Base-by-base conservation (phyloP, 1,140 invertebrate genomes). In the Camponotus pennsylvanicus region DNA sequence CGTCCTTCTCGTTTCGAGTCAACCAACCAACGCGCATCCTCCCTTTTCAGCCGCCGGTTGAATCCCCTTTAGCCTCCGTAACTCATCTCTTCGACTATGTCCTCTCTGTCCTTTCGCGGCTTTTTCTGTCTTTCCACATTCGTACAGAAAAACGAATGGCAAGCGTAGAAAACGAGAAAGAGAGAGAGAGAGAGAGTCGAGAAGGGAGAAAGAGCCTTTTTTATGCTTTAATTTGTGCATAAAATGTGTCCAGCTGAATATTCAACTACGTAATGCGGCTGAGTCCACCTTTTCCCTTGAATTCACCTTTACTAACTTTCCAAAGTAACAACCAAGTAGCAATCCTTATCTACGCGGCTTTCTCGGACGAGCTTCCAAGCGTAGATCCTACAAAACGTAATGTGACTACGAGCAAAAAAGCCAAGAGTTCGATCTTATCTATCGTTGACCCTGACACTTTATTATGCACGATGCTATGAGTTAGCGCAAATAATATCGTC, bases 401-500 rank as follows among this genome's bases (percentile, higher is more conserved):
- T 34, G 61, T 55, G 61, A 79, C 76, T 32, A 57, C 75, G n/a
- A 61, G 40, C 42, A 11, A 52, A 69, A 52, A 34, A 66, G 52
- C 69, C 67, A 37, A 40, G 67, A 82, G 15, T 3, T 3, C 27
- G 52, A 45, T 52, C 45, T 87, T 55, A 69, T 57, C 89, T 89
- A 91, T 92, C 86, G 90, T 89, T 93, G 91, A 92, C 90, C 91
- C 89, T 85, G 67, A 88, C 88, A 90, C 92, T 94, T 94, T 94
- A 93, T 94, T 93, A 93, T 92, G 79, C 90, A 71, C 84, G 77
- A 57, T 88, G 87, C 89, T 88, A 77, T 92, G 91, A 91, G 85
- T 93, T 93, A 93, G 83, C 90, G 91, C 91, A 91, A 93, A 93
- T 94, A 93, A 94, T 93, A 92, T 93, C 92, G 90, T 90, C 92